A percentile compares a stretch with the other conserved stretches of the same genome.
These are phyloP conservation scores for Malurus elegans DNA, from an alignment of 2,113 vertebrate species.

Conservation along the genomic window DNA sequence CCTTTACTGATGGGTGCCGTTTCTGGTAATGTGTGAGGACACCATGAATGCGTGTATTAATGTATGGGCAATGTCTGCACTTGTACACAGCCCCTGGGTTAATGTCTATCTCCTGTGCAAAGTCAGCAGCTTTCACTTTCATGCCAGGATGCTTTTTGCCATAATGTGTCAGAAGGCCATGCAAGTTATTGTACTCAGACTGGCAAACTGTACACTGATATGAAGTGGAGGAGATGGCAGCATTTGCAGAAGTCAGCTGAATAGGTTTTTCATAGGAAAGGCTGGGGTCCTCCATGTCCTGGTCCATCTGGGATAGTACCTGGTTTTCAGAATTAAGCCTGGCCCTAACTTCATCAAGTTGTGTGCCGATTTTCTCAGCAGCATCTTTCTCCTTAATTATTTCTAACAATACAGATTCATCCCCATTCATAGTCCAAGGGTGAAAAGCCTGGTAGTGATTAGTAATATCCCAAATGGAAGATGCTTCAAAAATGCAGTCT, in stretches of 20 bases:
- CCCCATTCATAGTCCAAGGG: slow-evolving; percentile 88
- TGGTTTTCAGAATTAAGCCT: slow-evolving; percentile 65
- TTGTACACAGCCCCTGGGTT: slow-evolving; percentile 89
- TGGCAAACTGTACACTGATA: slow-evolving; percentile 94
- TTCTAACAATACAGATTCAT: slow-evolving; percentile 89
- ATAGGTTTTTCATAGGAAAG: slow-evolving; percentile 77
- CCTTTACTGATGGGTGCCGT: slow-evolving; percentile 89
- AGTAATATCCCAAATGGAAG: slow-evolving; percentile 93
- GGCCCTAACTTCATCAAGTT: slow-evolving; percentile 4
- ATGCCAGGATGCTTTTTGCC: slow-evolving; percentile 96
- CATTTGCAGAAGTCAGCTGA: slow-evolving; percentile 77
- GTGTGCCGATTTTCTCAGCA: slow-evolving; percentile 62
- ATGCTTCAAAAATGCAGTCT: slow-evolving; percentile 91
- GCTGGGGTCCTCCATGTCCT: slow-evolving; percentile 70
- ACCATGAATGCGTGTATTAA: slow-evolving; percentile 95
- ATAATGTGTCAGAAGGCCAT: slow-evolving; percentile 92
- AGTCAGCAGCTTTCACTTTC: slow-evolving; percentile 81
- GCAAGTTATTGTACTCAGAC: slow-evolving; percentile 93
- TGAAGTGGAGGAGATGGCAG: slow-evolving; percentile 80
- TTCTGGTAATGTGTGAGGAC: slow-evolving; percentile 99
- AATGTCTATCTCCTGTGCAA: too few relatives aligned
- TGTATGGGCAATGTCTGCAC: slow-evolving; percentile 95
- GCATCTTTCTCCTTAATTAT: slow-evolving; percentile 86
- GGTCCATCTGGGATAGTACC: background rate
- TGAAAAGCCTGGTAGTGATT: slow-evolving; percentile 93